Evolutionary conservation across 2,797 vertebrate genomes (phyloP).

Genomic region (Chanos chanos): DNA sequence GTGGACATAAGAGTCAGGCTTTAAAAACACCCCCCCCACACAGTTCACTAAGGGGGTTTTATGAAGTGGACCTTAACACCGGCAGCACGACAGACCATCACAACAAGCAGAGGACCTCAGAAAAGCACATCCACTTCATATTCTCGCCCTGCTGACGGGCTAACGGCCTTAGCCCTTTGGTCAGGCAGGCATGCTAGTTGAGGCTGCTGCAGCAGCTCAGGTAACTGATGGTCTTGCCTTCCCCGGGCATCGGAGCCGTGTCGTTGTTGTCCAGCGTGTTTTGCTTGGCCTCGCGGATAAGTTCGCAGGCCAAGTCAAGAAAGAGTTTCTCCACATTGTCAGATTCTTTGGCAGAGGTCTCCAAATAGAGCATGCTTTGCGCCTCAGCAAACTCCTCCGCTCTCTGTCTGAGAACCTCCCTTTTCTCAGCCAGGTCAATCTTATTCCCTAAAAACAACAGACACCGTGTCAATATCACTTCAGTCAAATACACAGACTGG

Average conservation of each 20-base stretch:
- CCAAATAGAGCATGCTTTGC: slow-evolving; percentile 97
- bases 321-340: slow-evolving; percentile 99
- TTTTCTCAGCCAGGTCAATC: slow-evolving; percentile 93
- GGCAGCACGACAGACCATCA: slow-evolving; percentile 18
- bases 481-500: not conserved
- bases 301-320: slow-evolving; percentile 92
- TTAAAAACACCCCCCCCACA: slow-evolving; percentile 50
- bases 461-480: not conserved
- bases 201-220: slow-evolving; percentile 98
- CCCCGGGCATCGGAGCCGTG: slow-evolving; percentile 89
- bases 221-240: slow-evolving; percentile 97
- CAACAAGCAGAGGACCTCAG: slow-evolving; percentile 3
- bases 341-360: slow-evolving; percentile 97
- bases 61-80: slow-evolving; percentile 52
- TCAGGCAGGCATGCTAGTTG: slow-evolving; percentile 71
- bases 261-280: slow-evolving; percentile 97
- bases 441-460: slow-evolving; percentile 84
- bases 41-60: slow-evolving; percentile 46
- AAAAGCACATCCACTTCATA: slow-evolving; percentile 28
- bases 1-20: slow-evolving; percentile 49
- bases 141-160: slow-evolving; percentile 10
- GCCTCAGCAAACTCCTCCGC: slow-evolving; percentile 93
- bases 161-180: slow-evolving; percentile 12
- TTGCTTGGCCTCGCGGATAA: slow-evolving; percentile 95
- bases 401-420: slow-evolving; percentile 91